A percentile compares a stretch with the other conserved stretches of the same genome.
Conservation (phyloP, 2,797 vertebrate species). For the Sebastes taczanowskii region DNA sequence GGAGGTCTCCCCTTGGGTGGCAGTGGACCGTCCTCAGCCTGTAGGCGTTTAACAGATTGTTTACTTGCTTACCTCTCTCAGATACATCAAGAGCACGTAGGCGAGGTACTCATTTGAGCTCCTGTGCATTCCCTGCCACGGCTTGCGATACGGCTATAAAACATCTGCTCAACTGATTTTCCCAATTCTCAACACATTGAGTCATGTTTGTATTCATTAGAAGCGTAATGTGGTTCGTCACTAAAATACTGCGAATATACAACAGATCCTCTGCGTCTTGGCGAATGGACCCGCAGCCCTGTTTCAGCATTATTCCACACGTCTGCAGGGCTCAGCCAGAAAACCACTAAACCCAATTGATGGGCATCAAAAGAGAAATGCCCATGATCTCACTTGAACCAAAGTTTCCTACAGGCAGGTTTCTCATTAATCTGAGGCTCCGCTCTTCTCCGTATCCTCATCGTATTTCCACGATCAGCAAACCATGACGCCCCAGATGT, state of each 20-base stretch:
- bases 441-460: constrained; percentile 60
- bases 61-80: constrained; percentile 71
- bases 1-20: constrained; percentile 87
- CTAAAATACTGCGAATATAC: constrained; percentile 16
- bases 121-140: not conserved
- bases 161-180: constrained; percentile 6
- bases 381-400: constrained; percentile 82
- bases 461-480: constrained; percentile 69
- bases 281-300: constrained; percentile 27
- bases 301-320: constrained; percentile 56
- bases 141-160: constrained; percentile 5
- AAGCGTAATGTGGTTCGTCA: constrained; percentile 27
- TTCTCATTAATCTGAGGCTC: constrained; percentile 72
- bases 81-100: constrained; percentile 41
- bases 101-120: constrained; percentile 41
- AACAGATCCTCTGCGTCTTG: constrained; percentile 29
- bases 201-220: constrained; percentile 6
- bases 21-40: constrained; percentile 46
- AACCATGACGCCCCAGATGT: constrained; percentile 61
- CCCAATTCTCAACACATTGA: not conserved
- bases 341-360: constrained; percentile 76
- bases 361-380: constrained; percentile 78
- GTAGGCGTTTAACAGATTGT: constrained; percentile 61
- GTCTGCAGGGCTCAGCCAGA: constrained; percentile 47
- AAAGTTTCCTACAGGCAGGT: constrained; percentile 80